Evolutionary conservation across 2,797 vertebrate species (phyloP), one percentile per base, ranked within the genome.

Genomic region (Arctocebus calabarensis): DNA sequence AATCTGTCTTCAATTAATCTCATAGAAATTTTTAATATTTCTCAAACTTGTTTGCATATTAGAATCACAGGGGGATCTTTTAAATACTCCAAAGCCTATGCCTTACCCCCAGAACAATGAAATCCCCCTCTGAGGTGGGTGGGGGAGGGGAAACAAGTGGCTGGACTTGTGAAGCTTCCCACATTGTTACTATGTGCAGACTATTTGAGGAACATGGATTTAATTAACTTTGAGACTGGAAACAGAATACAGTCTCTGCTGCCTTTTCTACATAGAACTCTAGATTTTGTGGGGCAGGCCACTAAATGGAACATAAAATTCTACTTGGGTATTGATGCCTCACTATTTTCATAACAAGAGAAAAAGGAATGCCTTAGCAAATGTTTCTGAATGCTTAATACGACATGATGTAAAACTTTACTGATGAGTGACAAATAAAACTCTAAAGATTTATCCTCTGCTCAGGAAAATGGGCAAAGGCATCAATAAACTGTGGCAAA

Each of bases 61-160:
- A 27, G 34, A 84, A 62, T 87, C 17, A 89, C 2, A 1, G 55
- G 22, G 4, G 3, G 16, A 59, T 48, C n/a, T 90, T 75, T 78
- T 6, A 85, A 70, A 85, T 59, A 66, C 66, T 27, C 14, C 68
- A 14, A 89, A 87, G 19, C 32, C 17, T 61, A 29, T 14, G 34
- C 14, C 22, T 59, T 14, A 29, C 1, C 2, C 2, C 2, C 22
- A 70, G 14, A 23, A 1, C 52, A 70, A 59, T 57, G 32, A 66
- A 86, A 52, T 34, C 40, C 8, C 13, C 48, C 27, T 40, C 34
- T 84, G 43, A 32, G 5, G 19, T 8, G 0, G 13, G 48, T 23
- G 1, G 19, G 0, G 27, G 7, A 14, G 11, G 0, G 19, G 37
- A 16, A 3, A 16, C 1, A 59, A 5, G 2, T 11, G 14, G 16